Evolutionary conservation across 2,888 invertebrate species (phyloP), one percentile per base, ranked within the genome.

Genomic region (Priocnemis perturbator): DNA sequence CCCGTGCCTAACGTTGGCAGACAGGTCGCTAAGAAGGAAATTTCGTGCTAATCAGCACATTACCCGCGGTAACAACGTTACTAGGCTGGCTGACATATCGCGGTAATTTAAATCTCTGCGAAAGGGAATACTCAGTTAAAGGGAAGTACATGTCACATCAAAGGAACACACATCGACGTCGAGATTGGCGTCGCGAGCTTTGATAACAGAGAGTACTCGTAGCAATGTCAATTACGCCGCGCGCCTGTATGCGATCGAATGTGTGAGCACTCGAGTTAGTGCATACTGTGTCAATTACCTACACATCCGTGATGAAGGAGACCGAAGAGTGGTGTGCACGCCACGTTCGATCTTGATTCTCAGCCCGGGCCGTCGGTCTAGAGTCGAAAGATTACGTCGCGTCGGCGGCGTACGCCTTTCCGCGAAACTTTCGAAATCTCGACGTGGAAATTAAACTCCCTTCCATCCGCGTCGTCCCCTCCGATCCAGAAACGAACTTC

Each of bases 91-190:
- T 69, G 67, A 74, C 62, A 20, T 64, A 70, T 72, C 44, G 30
- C 69, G 21, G 60, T 50, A 67, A 70, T 70, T 67, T 67, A 61
- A 70, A 73, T 73, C 65, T 61, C 67, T 37, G 60, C 44, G 59
- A 64, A 60, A 20, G 50, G 37, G 60, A 59, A 50, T 15, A 47
- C 61, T 58, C 60, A 44, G 58, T 37, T 37, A 37, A 37, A 37
- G 37, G 37, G 37, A 37, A 37, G 37, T 37, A 37, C 37, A 11
- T 9, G 37, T 11, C 4, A 37, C 37, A 37, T 37, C 37, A 37
- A 37, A 37, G 37, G 37, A 11, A 9, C 37, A 11, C 37, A 11
- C 37, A 37, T 11, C 7, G 37, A 37, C 11, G 11, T 11, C 4
- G 37, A 37, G 37, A 37, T 37, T 37, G 37, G 37, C 37, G 37